Evolutionary conservation across 2,113 vertebrate genomes (phyloP).

Genomic region (Megalops atlanticus): DNA sequence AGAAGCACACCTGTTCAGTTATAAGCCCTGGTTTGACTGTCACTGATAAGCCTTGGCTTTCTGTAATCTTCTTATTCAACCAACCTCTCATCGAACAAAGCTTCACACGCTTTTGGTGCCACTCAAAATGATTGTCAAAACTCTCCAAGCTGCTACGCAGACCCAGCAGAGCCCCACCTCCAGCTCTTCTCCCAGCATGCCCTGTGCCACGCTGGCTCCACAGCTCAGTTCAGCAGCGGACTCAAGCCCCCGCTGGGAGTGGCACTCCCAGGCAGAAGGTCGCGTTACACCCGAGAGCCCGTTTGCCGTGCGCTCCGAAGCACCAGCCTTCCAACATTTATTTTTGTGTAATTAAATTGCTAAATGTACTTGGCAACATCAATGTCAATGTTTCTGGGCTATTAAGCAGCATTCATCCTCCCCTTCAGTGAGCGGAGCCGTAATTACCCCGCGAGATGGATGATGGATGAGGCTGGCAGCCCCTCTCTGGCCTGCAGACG

Average conservation of each 20-base stretch:
- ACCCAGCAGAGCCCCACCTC: background rate
- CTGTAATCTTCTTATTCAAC: background rate
- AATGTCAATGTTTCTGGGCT: slow-evolving; percentile 32
- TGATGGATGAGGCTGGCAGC: slow-evolving; percentile 9
- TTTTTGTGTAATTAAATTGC: slow-evolving; percentile 26
- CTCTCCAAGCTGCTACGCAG: background rate
- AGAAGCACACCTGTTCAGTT: too few relatives aligned
- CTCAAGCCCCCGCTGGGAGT: background rate
- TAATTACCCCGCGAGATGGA: background rate
- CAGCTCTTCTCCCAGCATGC: background rate
- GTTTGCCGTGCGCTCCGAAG: background rate
- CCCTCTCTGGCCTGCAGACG: background rate
- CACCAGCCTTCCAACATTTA: background rate
- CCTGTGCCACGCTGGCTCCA: too few relatives aligned
- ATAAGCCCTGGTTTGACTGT: background rate
- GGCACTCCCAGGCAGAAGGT: background rate
- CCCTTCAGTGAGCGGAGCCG: background rate
- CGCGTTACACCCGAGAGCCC: background rate
- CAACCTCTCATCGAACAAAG: background rate
- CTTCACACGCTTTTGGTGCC: background rate
- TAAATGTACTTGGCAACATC: slow-evolving; percentile 36
- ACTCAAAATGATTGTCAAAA: background rate
- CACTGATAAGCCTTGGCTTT: background rate
- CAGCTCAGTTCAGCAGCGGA: background rate
- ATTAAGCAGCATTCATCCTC: slow-evolving; percentile 37